Conservation (phyloP, 2,888 invertebrate species). For the Erannis defoliaria region DNA sequence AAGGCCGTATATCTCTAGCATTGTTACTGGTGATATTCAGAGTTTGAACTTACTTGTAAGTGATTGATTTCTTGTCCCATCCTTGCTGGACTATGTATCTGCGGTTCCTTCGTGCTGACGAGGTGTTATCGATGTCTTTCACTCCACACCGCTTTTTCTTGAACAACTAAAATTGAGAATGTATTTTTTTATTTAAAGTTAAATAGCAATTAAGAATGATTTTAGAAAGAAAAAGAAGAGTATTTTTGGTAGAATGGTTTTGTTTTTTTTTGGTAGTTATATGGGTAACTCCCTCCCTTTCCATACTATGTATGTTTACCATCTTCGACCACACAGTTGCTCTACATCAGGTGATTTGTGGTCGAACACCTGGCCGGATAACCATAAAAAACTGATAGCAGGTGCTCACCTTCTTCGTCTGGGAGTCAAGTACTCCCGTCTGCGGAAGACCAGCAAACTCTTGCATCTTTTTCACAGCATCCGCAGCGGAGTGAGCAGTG, state of each 20-base stretch:
- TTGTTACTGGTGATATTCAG: too few relatives aligned
- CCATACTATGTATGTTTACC: too few relatives aligned
- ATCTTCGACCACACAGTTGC: too few relatives aligned
- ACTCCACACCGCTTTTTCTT: constrained; percentile 90
- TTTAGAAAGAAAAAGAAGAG: too few relatives aligned
- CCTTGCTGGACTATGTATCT: constrained; percentile 88
- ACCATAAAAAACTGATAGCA: too few relatives aligned
- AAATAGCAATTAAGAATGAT: background rate
- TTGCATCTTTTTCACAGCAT: constrained; percentile 89
- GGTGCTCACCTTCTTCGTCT: constrained; percentile 85
- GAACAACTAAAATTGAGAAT: constrained; percentile 84
- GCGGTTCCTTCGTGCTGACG: constrained; percentile 69
- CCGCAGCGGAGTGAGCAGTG: constrained; percentile 87
- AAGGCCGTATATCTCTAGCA: too few relatives aligned
- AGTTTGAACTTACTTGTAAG: constrained; percentile 86
- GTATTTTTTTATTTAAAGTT: background rate
- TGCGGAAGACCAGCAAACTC: constrained; percentile 89
- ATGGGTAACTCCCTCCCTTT: too few relatives aligned
- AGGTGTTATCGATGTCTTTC: constrained; percentile 85
- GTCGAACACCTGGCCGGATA: too few relatives aligned
- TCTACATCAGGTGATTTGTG: too few relatives aligned
- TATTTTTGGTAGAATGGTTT: too few relatives aligned
- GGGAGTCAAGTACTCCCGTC: constrained; percentile 89
- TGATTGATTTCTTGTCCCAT: constrained; percentile 89
- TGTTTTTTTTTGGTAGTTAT: too few relatives aligned